phyloP scores from a whole-genome alignment of 2,113 vertebrate species.

The Melanerpes formicivorus region DNA sequence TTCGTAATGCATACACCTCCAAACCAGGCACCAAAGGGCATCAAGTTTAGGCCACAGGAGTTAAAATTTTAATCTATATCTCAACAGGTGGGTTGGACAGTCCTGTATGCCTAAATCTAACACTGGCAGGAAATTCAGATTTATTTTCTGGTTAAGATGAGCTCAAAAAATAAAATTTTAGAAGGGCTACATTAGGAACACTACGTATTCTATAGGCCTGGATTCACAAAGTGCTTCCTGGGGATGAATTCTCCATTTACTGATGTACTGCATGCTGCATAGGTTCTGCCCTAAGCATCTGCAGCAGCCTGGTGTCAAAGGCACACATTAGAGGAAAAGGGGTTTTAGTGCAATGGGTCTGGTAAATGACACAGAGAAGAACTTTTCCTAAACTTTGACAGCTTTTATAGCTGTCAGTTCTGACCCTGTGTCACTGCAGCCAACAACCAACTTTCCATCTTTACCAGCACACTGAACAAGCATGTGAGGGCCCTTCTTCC shows the following conservation, averaged over 20 bases:
- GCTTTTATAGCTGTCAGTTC: background rate
- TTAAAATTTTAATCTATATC: background rate
- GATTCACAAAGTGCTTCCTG: background rate
- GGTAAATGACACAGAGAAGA: background rate
- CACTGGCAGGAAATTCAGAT: background rate
- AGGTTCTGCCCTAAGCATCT: background rate
- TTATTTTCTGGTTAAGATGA: background rate
- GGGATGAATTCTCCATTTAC: background rate
- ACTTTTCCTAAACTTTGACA: background rate
- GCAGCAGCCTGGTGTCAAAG: background rate
- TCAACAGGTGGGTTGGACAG: background rate
- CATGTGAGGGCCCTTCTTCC: background rate
- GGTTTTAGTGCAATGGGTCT: background rate
- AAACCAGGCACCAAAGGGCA: background rate
- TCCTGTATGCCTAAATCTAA: background rate
- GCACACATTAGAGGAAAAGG: background rate
- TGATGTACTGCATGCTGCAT: background rate
- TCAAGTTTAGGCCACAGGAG: background rate
- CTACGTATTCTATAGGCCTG: background rate
- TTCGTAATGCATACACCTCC: background rate
- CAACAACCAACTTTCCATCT: background rate
- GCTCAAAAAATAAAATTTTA: rapidly evolving
- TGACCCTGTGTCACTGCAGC: background rate
- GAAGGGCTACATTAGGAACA: background rate
- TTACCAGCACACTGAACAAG: background rate